A percentile compares a stretch with the other conserved stretches of the same genome.
Conservation (phyloP, 1,140 invertebrate genomes). For the Oryzaephilus surinamensis region DNA sequence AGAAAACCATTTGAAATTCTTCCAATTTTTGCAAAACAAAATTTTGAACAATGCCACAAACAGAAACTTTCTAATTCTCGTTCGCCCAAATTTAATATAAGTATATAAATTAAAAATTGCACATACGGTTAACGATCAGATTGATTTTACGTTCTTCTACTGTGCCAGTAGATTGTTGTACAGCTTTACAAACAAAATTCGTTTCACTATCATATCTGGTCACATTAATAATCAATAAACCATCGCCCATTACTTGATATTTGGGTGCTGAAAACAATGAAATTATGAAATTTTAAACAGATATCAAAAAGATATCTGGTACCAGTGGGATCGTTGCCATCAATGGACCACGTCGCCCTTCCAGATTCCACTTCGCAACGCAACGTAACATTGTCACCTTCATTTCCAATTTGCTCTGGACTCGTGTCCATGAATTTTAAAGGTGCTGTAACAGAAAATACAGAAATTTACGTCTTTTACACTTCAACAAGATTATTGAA, state of each 20-base stretch:
- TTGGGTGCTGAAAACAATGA: neutral
- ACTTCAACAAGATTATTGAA: neutral
- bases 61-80: no score
- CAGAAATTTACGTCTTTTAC: neutral
- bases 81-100: no score
- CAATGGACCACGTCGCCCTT: conserved; percentile 7
- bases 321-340: neutral
- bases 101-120: no score
- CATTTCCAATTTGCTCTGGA: conserved; percentile 13
- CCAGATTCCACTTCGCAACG: conserved; percentile 18
- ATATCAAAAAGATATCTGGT: neutral
- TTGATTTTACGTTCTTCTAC: conserved; percentile 19
- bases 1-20: no score
- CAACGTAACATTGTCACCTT: conserved; percentile 14
- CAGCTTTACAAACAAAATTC: conserved; percentile 23
- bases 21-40: no score
- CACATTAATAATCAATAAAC: conserved; percentile 19
- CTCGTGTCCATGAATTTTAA: conserved; percentile 21
- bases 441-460: conserved; percentile 15
- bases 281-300: neutral
- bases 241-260: conserved; percentile 19
- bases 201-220: conserved; percentile 15
- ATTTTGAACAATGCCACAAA: no score
- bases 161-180: conserved; percentile 18
- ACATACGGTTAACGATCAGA: conserved; percentile 22